Conservation (phyloP, 1,140 invertebrate genomes). For the Drosophila varians region DNA sequence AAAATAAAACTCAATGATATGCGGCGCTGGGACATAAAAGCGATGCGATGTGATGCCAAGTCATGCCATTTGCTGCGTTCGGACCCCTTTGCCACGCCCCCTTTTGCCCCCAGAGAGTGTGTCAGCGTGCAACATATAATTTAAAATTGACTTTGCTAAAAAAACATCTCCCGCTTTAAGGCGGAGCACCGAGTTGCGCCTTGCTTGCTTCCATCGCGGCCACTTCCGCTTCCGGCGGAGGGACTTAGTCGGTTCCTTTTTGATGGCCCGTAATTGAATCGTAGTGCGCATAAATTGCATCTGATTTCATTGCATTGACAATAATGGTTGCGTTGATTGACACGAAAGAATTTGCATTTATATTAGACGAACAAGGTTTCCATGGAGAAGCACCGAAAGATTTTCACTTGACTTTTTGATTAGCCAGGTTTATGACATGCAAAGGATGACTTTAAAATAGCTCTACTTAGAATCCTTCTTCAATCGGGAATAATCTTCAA, state of each 20-base stretch:
- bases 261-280: conserved; percentile 52
- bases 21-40: conserved; percentile 59
- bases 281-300: conserved; percentile 60
- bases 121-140: conserved; percentile 26
- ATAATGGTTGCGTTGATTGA: conserved; percentile 54
- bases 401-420: conserved; percentile 42
- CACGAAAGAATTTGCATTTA: conserved; percentile 57
- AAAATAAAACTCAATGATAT: conserved; percentile 78
- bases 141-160: conserved; percentile 43
- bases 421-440: background rate
- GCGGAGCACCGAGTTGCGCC: background rate
- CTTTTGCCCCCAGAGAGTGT: background rate
- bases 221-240: conserved; percentile 56
- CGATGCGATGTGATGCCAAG: conserved; percentile 30
- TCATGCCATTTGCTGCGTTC: conserved; percentile 20
- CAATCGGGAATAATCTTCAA: conserved; percentile 34
- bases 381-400: no score
- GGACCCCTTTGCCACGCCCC: conserved; percentile 26
- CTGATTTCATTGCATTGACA: conserved; percentile 58
- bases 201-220: conserved; percentile 24
- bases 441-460: background rate
- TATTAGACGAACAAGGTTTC: conserved; percentile 48
- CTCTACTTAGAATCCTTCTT: background rate
- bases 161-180: conserved; percentile 37
- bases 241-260: conserved; percentile 21